Base-by-base conservation (phyloP, 2,888 invertebrate genomes). In the Sphinx pinastri region DNA sequence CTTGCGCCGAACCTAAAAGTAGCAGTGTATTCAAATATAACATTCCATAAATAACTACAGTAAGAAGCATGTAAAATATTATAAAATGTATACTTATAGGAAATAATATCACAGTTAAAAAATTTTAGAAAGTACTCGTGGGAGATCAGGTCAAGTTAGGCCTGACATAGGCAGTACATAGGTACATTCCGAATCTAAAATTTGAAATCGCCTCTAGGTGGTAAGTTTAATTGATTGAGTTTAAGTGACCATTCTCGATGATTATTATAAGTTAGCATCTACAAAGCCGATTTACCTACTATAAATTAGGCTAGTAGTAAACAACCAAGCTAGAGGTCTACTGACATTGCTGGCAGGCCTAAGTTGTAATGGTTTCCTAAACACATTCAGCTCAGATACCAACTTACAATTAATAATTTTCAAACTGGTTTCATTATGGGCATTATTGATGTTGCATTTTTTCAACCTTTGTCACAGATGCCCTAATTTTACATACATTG, bases 51-150 rank as follows among this genome's bases (percentile, higher is more conserved):
- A 55, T 10, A 25, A 57, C 57, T 57, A 57, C 19, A 57, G 57
- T 25, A 25, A 57, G 57, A 57, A 57, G 57, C 57, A 25, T 57
- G 57, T 57, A 57, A 57, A 57, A 57, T 5, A 57, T 57, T 57
- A 19, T 16, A 55, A 8, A 55, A 55, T 55, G 55, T 19, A 55
- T 19, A 55, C 6, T 16, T 12, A 25, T 57, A 57, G 25, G 57
- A 57, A 57, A 57, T 57, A 57, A 57, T 57, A 57, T 57, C 57
- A 57, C 57, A 57, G 57, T 4, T 13, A 57, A 57, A 57, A 25
- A 57, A 57, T 25, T 57, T 12, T 25, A 57, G 57, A 57, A 57
- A 5, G 38, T 38, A 38, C 0, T 38, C 38, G 38, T 38, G 38
- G 38, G 38, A 38, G 38, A 38, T 0, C 6, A 38, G 6, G 4